Evolutionary conservation across 2,797 vertebrate genomes (phyloP).

Genomic region (Tympanoctomys barrerae): DNA sequence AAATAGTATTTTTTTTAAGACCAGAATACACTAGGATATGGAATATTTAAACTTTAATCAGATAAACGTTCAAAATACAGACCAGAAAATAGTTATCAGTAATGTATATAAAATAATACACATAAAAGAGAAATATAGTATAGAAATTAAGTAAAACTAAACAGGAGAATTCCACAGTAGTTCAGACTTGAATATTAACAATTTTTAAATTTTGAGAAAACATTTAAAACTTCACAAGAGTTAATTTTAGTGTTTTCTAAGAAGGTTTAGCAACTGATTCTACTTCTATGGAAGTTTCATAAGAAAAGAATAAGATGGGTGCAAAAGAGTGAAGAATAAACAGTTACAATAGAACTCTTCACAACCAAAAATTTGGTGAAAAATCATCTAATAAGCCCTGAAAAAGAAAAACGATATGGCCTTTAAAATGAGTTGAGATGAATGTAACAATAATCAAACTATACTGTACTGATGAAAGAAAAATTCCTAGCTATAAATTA

Average conservation of each 20-base stretch:
- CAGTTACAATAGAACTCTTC: not conserved
- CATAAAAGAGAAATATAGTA: not conserved
- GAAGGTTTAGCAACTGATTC: not conserved
- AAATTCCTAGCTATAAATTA: constrained; percentile 26
- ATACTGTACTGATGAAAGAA: constrained; percentile 4
- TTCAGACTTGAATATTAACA: constrained; percentile 13
- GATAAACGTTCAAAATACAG: constrained; percentile 42
- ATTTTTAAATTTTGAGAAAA: constrained; percentile 58
- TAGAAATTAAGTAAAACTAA: constrained; percentile 3
- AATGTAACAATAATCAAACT: not conserved
- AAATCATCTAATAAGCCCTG: not conserved
- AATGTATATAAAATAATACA: constrained; percentile 25
- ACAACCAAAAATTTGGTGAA: constrained; percentile 6
- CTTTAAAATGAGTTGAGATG: constrained; percentile 44
- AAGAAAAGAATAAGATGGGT: constrained; percentile 45
- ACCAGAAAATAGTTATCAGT: not conserved
- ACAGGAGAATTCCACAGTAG: not conserved
- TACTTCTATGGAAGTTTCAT: not conserved
- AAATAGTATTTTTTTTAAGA: not conserved
- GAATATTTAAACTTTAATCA: constrained; percentile 36
- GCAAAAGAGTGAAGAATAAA: not conserved
- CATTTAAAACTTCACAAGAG: not conserved
- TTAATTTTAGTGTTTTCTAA: constrained; percentile 49
- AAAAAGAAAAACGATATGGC: not conserved
- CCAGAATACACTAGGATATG: not conserved